Percentiles rank a stretch among this genome's conserved stretches.
Evolutionary conservation across 2,113 vertebrate genomes (phyloP).

Genomic region (Lipotes vexillifer): DNA sequence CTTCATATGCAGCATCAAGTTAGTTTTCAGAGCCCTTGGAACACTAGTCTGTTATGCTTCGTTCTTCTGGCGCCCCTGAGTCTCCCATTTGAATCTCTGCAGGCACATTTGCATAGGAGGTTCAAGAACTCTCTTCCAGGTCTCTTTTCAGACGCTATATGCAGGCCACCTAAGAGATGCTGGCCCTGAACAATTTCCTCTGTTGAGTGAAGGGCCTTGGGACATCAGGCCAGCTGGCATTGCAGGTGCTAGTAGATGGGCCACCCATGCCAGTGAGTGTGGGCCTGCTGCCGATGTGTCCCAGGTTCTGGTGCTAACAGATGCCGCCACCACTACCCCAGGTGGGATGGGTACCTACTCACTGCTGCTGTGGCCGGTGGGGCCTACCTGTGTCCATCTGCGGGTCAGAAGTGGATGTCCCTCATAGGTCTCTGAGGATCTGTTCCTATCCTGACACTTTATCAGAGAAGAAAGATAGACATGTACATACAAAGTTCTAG

Average conservation of each 20-base stretch:
- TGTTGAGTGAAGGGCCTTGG: not conserved
- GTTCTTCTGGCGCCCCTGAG: not conserved
- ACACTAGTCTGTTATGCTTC: not conserved
- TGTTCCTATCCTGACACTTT: not conserved
- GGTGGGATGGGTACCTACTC: not conserved
- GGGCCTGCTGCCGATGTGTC: fast-evolving
- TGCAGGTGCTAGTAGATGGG: no score
- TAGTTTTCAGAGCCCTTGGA: not conserved
- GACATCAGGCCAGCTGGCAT: not conserved
- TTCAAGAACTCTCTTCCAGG: not conserved
- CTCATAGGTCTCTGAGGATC: not conserved
- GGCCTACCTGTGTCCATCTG: no score
- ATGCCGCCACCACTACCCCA: not conserved
- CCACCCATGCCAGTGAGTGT: not conserved
- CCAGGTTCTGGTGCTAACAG: not conserved
- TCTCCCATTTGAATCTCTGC: not conserved
- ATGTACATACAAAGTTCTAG: not conserved
- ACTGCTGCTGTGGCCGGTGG: no score
- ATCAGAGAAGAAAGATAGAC: not conserved
- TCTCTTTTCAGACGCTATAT: no score
- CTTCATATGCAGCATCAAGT: not conserved
- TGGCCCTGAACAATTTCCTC: not conserved
- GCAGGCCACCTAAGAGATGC: not conserved
- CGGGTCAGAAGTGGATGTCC: not conserved
- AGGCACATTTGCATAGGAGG: not conserved